A percentile compares a stretch with the other conserved stretches of the same genome.
Conservation (phyloP, 2,888 invertebrate genomes). For the Philhelius pedissequus region DNA sequence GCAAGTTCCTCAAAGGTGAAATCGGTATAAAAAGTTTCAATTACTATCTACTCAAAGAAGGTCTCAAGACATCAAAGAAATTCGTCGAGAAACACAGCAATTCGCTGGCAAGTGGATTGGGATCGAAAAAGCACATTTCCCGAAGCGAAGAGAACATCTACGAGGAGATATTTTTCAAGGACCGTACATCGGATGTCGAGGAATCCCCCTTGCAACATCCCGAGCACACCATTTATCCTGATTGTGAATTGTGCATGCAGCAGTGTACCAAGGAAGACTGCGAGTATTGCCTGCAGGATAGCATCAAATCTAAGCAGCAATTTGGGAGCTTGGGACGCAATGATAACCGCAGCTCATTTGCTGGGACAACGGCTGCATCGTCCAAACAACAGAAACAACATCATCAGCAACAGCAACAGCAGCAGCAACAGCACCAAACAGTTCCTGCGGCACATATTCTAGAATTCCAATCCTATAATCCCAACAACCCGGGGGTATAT, state of each 20-base stretch:
- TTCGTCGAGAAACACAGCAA: slow-evolving; percentile 75
- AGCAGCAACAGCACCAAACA: slow-evolving; percentile 29
- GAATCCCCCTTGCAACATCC: slow-evolving; percentile 53
- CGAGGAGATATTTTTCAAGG: slow-evolving; percentile 78
- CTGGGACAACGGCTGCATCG: slow-evolving; percentile 19
- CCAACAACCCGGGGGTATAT: slow-evolving; percentile 78
- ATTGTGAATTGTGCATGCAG: slow-evolving; percentile 78
- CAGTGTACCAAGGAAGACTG: slow-evolving; percentile 77
- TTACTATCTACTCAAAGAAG: slow-evolving; percentile 78
- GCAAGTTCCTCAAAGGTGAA: slow-evolving; percentile 77
- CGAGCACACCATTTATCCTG: slow-evolving; percentile 71
- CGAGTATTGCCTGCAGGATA: slow-evolving; percentile 74
- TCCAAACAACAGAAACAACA: slow-evolving; percentile 53
- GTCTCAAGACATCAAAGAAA: slow-evolving; percentile 77
- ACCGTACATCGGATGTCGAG: slow-evolving; percentile 72
- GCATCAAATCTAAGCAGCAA: slow-evolving; percentile 56
- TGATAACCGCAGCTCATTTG: slow-evolving; percentile 43
- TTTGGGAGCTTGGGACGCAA: slow-evolving; percentile 69
- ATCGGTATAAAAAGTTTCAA: slow-evolving; percentile 79
- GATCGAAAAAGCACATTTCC: slow-evolving; percentile 72
- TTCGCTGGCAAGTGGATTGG: slow-evolving; percentile 51
- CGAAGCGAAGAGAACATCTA: slow-evolving; percentile 79
- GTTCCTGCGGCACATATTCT: slow-evolving; percentile 75
- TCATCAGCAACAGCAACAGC: slow-evolving; percentile 46
- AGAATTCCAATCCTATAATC: slow-evolving; percentile 79